Evolutionary conservation across 2,888 invertebrate species (phyloP), one percentile per base, ranked within the genome.

Genomic region (Arctia plantaginis): DNA sequence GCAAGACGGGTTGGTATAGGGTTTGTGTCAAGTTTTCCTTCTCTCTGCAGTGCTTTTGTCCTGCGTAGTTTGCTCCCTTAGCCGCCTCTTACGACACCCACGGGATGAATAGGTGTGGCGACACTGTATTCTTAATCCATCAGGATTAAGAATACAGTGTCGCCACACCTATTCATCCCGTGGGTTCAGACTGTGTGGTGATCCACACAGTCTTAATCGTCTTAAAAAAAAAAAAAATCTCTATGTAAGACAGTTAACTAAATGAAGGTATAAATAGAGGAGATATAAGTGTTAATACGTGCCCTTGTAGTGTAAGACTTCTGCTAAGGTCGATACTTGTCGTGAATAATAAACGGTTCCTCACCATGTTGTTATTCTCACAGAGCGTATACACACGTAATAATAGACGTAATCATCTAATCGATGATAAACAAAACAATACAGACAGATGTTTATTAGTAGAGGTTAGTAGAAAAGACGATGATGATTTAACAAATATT

Each of bases 281-380:
- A 62, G 30, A 62, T 67, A 62, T 27, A 71, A 75, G 68, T 69
- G 73, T 77, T 78, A 77, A 80, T 77, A 73, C 69, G 62, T 69
- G 79, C 76, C 80, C 83, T 83, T 85, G 85, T 71, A 76, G 80
- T 77, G 78, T 79, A 79, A 84, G 81, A 78, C 76, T 85, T 81
- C 74, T 71, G 68, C 41, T 73, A 75, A 84, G 80, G 82, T 85
- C 77, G 82, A 69, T 73, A 74, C 78, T 68, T 55, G 75, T 73
- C 69, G 79, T 76, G 80, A 81, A 83, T 85, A 73, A 78, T 73
- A 83, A 85, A 77, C 79, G 79, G 72, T 75, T 80, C 72, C 72
- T 69, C 65, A 72, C 68, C 69, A 66, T 76, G 65, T 80, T 83
- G 72, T 77, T 84, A 77, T 85, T 80, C 75, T 65, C 33, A 27